phyloP scores from a whole-genome alignment of 53 echinoderm and acorn worm genomes.

The Temnopleurus reevesii region DNA sequence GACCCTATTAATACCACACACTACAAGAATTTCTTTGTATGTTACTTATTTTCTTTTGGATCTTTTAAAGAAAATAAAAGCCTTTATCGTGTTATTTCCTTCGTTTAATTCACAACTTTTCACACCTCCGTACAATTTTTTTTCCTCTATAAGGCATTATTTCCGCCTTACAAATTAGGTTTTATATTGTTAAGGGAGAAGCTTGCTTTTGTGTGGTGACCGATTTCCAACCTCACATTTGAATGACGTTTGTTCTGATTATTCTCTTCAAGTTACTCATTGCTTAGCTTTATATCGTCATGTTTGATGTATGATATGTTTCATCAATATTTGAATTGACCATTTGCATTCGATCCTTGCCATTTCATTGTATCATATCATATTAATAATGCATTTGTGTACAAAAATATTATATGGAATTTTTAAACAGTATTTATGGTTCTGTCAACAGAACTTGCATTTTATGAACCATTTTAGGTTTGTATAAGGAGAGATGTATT shows the following conservation, averaged over 20 bases:
- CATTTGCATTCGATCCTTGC: conserved; percentile 56
- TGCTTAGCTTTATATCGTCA: not conserved
- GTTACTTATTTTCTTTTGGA: too few species aligned
- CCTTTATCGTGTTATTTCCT: too few species aligned
- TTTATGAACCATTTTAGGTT: not conserved
- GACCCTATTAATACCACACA: too few species aligned
- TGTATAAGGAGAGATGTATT: too few species aligned
- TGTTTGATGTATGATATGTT: conserved; percentile 15
- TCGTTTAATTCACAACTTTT: too few species aligned
- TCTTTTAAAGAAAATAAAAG: too few species aligned
- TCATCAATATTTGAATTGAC: conserved; percentile 12
- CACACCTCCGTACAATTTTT: too few species aligned
- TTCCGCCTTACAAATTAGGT: too few species aligned
- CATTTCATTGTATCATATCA: conserved; percentile 48
- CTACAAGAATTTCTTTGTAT: too few species aligned
- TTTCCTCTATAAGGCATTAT: too few species aligned
- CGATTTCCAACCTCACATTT: not conserved
- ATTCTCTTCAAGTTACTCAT: not conserved
- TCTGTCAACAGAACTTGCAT: not conserved
- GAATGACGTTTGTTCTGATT: not conserved
- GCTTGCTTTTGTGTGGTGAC: not conserved
- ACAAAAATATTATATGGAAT: conserved; percentile 50
- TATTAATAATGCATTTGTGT: conserved; percentile 47
- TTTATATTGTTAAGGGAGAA: too few species aligned
- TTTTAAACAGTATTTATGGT: conserved; percentile 62